Conservation (phyloP, 2,888 invertebrate species). For the Leptopterna dolabrata region DNA sequence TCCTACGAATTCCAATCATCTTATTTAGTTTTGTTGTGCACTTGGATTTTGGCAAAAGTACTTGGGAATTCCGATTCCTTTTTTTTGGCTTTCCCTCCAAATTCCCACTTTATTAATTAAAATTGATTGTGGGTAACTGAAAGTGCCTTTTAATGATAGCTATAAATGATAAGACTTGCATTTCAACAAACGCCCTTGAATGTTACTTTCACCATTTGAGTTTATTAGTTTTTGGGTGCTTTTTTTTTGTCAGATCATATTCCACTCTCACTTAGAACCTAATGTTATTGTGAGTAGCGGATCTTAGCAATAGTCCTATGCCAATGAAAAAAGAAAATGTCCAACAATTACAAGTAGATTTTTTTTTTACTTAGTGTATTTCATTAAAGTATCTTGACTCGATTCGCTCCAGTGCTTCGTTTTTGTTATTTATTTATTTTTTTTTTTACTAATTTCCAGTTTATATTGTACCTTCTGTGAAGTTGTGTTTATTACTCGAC, state of each 20-base stretch:
- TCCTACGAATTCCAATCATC: too few species aligned
- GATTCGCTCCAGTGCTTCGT: background rate
- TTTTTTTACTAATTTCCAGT: background rate
- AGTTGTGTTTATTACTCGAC: background rate
- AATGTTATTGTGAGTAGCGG: background rate
- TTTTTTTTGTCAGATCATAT: background rate
- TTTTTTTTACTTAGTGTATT: background rate
- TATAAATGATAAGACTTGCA: background rate
- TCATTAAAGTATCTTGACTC: background rate
- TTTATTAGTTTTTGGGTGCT: background rate
- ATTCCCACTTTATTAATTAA: background rate
- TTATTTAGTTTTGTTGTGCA: background rate
- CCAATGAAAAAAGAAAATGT: background rate
- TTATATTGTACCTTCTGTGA: background rate
- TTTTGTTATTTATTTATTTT: background rate
- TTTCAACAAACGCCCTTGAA: background rate
- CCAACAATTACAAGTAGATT: background rate
- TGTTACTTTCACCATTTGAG: background rate
- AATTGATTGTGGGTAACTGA: background rate
- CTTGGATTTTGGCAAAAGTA: background rate
- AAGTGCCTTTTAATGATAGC: background rate
- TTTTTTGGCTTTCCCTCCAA: background rate
- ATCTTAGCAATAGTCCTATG: background rate
- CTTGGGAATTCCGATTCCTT: background rate
- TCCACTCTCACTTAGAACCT: background rate